Conservation (phyloP, 1,140 invertebrate species). For the Scaptomyza hsui region DNA sequence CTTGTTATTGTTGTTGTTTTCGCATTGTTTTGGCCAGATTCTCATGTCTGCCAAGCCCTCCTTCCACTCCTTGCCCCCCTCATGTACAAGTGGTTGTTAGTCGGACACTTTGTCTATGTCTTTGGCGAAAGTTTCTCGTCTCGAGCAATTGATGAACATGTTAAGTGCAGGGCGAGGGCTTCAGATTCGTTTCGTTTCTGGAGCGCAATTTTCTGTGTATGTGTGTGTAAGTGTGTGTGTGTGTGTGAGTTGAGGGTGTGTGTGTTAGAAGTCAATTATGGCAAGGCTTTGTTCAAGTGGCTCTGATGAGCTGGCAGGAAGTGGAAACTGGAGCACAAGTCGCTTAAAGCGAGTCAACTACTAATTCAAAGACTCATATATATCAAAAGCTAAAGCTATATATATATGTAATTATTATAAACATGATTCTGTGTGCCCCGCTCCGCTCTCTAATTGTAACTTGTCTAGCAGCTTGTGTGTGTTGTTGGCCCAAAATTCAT, state of each 20-base stretch:
- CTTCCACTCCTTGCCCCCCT: not conserved
- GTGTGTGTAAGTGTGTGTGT: conserved; percentile 35
- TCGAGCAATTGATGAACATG: conserved; percentile 77
- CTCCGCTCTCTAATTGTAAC: conserved; percentile 17
- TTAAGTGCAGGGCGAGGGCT: conserved; percentile 68
- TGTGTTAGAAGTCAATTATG: conserved; percentile 74
- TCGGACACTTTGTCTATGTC: conserved; percentile 70
- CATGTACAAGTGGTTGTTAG: conserved; percentile 29
- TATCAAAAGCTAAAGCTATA: conserved; percentile 4
- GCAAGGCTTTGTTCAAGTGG: conserved; percentile 72
- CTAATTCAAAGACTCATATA: conserved; percentile 23
- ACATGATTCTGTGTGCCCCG: conserved; percentile 7
- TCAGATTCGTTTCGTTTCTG: conserved; percentile 53
- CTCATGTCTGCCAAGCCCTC: conserved; percentile 33
- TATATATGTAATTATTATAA: conserved; percentile 18
- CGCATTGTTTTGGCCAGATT: conserved; percentile 69
- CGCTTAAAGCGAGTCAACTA: conserved; percentile 36
- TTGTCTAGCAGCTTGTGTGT: conserved; percentile 24
- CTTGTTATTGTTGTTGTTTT: not conserved
- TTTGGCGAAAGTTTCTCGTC: conserved; percentile 39
- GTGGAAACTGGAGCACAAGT: conserved; percentile 59
- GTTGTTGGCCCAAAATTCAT: conserved; percentile 23
- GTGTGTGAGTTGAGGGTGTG: conserved; percentile 10
- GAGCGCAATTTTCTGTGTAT: conserved; percentile 46
- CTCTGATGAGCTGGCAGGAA: conserved; percentile 45